Evolutionary conservation across 64 coral and sea anemone genomes (phyloP), one percentile per base, ranked within the genome.

Genomic region (Porites australiensis): DNA sequence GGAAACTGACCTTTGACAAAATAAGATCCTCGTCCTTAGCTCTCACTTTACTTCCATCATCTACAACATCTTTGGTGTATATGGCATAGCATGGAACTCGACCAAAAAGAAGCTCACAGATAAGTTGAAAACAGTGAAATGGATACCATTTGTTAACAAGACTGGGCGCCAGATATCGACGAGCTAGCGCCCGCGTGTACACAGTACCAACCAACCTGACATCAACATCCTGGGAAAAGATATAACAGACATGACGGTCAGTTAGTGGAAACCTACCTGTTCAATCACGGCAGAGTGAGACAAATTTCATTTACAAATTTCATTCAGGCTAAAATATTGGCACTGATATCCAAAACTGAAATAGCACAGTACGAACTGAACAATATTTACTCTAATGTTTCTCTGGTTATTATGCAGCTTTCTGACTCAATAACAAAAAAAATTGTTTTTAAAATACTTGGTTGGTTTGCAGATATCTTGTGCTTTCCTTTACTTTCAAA

Each of bases 91-190:
- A 99, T 0, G 94, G 72, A 62, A 95, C 94, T 3, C 67, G 83
- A 21, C 98, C 98, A 89, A 88, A 94, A 19, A 99, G 83, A 64
- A 96, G 92, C 76, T 99, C 98, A 89, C 98, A 99, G 37, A 90
- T 65, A 15, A 93, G 92, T 75, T 92, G 89, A 54, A 96, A 96
- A 69, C 98, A 99, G 79, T 87, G 82, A 65, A 89, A 96, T 1
- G 94, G 82, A 86, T 96, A 99, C 98, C 98, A 99, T 37, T 86
- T 92, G 8, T 94, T 88, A 14, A 75, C 77, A 6, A 93, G 94
- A 79, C 70, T 80, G 60, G 94, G 82, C 14, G 98, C 85, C 47
- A 99, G 94, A 74, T 94, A 99, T 4, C 92, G 94, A 37, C 95
- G 89, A 48, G 98, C 98, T 50, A 91, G 75, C 3, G 98, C 65